A percentile compares a stretch with the other conserved stretches of the same genome.
Evolutionary conservation across 2,797 vertebrate genomes (phyloP).

Genomic region (Acanthurus leucopareius): DNA sequence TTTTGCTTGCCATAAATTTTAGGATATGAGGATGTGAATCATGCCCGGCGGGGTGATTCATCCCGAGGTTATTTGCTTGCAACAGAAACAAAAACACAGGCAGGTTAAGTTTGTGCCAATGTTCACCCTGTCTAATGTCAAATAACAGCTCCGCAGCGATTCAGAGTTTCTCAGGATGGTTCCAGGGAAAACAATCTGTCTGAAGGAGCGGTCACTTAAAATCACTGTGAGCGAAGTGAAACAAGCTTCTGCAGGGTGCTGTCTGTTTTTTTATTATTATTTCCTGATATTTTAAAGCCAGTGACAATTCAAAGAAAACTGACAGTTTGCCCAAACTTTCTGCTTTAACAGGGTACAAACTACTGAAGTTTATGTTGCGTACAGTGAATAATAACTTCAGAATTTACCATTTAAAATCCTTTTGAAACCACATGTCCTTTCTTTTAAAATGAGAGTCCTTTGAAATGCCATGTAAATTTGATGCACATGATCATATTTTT

Average conservation of each 20-base stretch:
- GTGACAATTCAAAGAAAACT: neutral
- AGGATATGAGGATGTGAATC: slow-evolving; percentile 63
- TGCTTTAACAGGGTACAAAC: neutral
- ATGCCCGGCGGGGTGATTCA: slow-evolving; percentile 52
- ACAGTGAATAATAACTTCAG: too few relatives aligned
- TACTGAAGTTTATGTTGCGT: neutral
- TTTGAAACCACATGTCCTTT: neutral
- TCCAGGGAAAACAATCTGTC: slow-evolving; percentile 64
- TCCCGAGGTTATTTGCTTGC: slow-evolving; percentile 51
- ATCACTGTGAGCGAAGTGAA: slow-evolving; percentile 15
- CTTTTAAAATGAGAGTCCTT: neutral
- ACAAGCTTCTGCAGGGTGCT: slow-evolving; percentile 9
- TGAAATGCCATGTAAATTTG: neutral
- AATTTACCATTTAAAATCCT: neutral
- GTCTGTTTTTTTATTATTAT: slow-evolving; percentile 10
- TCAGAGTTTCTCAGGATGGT: slow-evolving; percentile 10
- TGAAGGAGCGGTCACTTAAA: slow-evolving; percentile 39
- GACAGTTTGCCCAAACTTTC: neutral
- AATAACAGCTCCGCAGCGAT: slow-evolving; percentile 38
- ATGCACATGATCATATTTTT: too few relatives aligned
- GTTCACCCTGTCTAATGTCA: slow-evolving; percentile 47
- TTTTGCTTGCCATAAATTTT: slow-evolving; percentile 59
- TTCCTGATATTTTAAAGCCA: slow-evolving; percentile 20
- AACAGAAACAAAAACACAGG: slow-evolving; percentile 65
- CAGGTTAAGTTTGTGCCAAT: slow-evolving; percentile 46